Conservation (phyloP, 2,797 vertebrate genomes). For the Vultur gryphus region DNA sequence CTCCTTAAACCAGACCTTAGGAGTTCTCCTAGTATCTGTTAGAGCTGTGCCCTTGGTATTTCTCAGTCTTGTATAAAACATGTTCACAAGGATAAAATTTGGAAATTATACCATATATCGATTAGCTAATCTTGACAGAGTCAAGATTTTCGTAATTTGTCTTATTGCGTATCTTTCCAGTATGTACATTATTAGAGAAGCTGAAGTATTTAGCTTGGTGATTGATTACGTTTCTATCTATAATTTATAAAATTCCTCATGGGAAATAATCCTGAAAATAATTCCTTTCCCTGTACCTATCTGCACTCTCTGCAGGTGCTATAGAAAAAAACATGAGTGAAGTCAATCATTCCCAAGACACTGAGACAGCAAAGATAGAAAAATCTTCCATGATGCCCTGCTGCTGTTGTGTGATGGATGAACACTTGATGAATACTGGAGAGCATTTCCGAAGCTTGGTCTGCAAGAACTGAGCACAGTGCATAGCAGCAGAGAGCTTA, state of each 20-base stretch:
- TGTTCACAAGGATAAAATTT: not conserved
- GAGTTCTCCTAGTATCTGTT: not conserved
- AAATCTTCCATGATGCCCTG: not conserved
- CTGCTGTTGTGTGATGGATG: not conserved
- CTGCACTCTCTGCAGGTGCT: not conserved
- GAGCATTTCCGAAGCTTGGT: not conserved
- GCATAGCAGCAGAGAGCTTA: not conserved
- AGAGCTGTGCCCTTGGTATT: not conserved
- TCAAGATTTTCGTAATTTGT: not conserved
- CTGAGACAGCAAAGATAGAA: not conserved
- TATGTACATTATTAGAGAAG: not conserved
- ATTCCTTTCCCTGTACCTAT: not conserved
- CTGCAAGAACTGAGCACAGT: not conserved
- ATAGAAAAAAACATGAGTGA: not conserved
- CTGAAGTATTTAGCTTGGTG: not conserved
- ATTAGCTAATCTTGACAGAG: not conserved
- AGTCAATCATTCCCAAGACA: not conserved
- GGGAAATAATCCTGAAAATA: not conserved
- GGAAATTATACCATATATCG: not conserved
- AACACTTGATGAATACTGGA: not conserved
- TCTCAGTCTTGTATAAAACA: not conserved
- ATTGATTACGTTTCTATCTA: not conserved
- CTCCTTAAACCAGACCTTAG: not conserved
- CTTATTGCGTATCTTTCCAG: not conserved
- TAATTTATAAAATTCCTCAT: not conserved